A percentile compares a stretch with the other conserved stretches of the same genome.
phyloP scores from a whole-genome alignment of 2,888 invertebrate species.

The Leucophenga maculata region DNA sequence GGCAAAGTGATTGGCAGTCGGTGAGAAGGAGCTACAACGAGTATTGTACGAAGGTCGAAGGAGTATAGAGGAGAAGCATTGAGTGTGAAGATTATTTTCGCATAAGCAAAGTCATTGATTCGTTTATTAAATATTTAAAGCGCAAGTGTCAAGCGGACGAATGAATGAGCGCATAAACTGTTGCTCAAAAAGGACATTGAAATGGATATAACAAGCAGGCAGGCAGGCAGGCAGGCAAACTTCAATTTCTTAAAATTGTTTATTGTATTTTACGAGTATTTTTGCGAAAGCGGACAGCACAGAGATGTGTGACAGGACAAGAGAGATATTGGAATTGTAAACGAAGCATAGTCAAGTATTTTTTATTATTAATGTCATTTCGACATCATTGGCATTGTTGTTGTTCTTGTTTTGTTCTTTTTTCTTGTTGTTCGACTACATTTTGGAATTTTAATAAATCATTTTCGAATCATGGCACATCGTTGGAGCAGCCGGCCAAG shows the following conservation, averaged over 20 bases:
- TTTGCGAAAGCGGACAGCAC: no score
- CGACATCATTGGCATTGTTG: conserved; percentile 27
- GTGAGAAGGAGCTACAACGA: background rate
- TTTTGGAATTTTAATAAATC: conserved; percentile 63
- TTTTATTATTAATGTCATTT: conserved; percentile 47
- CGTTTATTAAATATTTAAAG: conserved; percentile 19
- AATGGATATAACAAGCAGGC: conserved; percentile 4
- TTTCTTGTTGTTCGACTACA: conserved; percentile 37
- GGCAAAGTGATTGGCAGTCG: background rate
- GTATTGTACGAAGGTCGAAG: no score
- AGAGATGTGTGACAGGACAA: no score
- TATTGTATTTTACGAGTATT: no score
- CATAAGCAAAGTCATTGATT: conserved; percentile 11
- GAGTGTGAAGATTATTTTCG: conserved; percentile 20
- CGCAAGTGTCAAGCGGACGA: conserved; percentile 13
- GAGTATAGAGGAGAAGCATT: no score
- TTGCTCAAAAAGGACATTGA: conserved; percentile 9
- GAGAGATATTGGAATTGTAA: no score
- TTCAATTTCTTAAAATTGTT: background rate
- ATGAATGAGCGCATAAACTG: background rate
- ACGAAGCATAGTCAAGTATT: background rate
- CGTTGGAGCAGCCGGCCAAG: no score
- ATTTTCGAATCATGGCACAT: conserved; percentile 39
- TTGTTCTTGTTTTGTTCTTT: conserved; percentile 33
- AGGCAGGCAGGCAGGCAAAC: no score